Conservation (phyloP, 1,140 invertebrate genomes). For the Leptopilina boulardi region DNA sequence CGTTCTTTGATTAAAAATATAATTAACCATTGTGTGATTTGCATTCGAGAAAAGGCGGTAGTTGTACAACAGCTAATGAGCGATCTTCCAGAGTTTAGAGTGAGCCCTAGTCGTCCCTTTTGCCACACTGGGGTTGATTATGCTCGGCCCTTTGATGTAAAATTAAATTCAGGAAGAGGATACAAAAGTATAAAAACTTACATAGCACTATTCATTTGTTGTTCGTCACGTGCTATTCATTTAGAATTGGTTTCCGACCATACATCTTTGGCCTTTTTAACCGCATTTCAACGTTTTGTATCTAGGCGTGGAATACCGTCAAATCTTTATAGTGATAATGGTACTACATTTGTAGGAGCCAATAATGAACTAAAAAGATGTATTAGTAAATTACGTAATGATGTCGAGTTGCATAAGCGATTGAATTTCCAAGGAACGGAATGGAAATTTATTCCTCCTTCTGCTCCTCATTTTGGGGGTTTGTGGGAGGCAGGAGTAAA, state of each 20-base stretch:
- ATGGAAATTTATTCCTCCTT: too few species aligned
- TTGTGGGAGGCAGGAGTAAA: too few species aligned
- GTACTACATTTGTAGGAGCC: slow-evolving; percentile 24
- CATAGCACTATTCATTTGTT: slow-evolving; percentile 31
- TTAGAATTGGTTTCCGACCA: slow-evolving; percentile 28
- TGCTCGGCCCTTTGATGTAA: slow-evolving; percentile 1
- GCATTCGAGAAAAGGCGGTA: not conserved
- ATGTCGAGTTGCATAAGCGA: not conserved
- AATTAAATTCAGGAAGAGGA: not conserved
- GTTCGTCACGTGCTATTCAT: not conserved
- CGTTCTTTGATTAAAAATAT: not conserved
- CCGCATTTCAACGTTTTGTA: slow-evolving; percentile 30
- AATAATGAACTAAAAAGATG: not conserved
- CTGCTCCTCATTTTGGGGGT: slow-evolving; percentile 43
- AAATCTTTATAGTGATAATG: slow-evolving; percentile 25
- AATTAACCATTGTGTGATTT: not conserved
- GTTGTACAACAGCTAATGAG: not conserved
- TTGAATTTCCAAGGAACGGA: not conserved
- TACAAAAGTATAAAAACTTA: slow-evolving; percentile 5
- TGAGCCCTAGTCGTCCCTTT: not conserved
- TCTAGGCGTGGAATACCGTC: not conserved
- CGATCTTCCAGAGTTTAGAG: not conserved
- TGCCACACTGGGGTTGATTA: slow-evolving; percentile 23
- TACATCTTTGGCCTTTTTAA: not conserved
- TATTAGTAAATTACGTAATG: too few species aligned